Base-by-base conservation (phyloP, 2,113 vertebrate species). In the Amphilophus citrinellus region DNA sequence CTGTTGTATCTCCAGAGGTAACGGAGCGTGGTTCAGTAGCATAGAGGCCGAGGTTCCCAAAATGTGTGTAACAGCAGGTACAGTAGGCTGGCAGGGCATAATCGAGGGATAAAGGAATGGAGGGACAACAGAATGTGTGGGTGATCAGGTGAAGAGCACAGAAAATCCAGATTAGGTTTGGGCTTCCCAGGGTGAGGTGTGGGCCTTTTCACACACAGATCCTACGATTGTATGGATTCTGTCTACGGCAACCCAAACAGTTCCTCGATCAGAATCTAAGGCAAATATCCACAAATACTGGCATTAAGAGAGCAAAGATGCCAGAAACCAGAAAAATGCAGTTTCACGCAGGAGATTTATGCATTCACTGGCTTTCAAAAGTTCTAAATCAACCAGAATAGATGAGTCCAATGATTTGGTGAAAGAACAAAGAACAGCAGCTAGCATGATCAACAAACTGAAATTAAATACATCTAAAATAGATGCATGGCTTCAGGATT, bases 141-240 rank as follows among this genome's bases (percentile, higher is more conserved):
- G 15, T 17, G 30, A 84, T 50, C 68, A 86, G 83, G 81, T 86
- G 60, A 71, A 85, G 63, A 68, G 77, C 63, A 44, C 59, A 84
- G 75, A 32, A 91, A 93, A 93, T 92, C 92, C 90, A 3, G 91
- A 93, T 95, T 93, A 93, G 60, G 47, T 61, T 7, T 18, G 17
- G 62, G 59, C 56, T 53, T 85, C 80, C 66, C 37, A 11, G 24
- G 18, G 81, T 84, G 85, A 32, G 53, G 24, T 32, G 13, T 27
- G 81, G 20, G 35, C 61, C 27, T 14, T 13, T 24, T 61, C 32
- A 47, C 63, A 73, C 56, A 65, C 82, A 80, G 42, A 50, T 27
- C n/a, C 61, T 53, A 20, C 5, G 24, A 65, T 17, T 7, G 47
- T 63, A 4, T 35, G 37, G 14, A 30, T 17, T 7, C 3, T 27